phyloP scores from a whole-genome alignment of 2,888 invertebrate genomes.

The Blomia tropicalis region DNA sequence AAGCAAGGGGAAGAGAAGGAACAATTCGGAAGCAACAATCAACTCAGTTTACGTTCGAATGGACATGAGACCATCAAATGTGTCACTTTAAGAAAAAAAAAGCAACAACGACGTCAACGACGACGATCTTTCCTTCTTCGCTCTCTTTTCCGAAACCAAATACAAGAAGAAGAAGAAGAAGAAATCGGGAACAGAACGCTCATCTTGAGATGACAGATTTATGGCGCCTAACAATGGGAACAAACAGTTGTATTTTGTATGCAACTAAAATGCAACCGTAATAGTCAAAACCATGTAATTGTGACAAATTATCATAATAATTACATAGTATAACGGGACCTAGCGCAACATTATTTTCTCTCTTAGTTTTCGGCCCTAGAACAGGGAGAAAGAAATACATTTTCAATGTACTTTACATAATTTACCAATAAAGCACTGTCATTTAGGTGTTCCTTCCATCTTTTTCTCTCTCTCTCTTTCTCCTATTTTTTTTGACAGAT shows the following conservation, averaged over 20 bases:
- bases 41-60: not conserved
- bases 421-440: slow-evolving; percentile 13
- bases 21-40: not conserved
- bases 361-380: too few species aligned
- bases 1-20: too few species aligned
- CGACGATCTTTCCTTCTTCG: too few species aligned
- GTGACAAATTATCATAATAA: slow-evolving; percentile 12
- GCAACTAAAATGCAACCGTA: not conserved
- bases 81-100: not conserved
- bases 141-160: too few species aligned
- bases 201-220: slow-evolving; percentile 5
- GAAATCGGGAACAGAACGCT: too few species aligned
- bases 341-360: too few species aligned
- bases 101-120: too few species aligned
- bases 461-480: not conserved
- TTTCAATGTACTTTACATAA: slow-evolving; percentile 11
- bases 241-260: too few species aligned
- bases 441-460: not conserved
- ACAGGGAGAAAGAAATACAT: too few species aligned
- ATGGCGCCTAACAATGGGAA: not conserved
- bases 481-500: not conserved
- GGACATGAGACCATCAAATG: not conserved
- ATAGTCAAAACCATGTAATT: not conserved
- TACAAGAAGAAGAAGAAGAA: too few species aligned
- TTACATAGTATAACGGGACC: not conserved